Evolutionary conservation across 2,113 vertebrate genomes (phyloP), one percentile per base, ranked within the genome.

Genomic region (Talpa occidentalis): DNA sequence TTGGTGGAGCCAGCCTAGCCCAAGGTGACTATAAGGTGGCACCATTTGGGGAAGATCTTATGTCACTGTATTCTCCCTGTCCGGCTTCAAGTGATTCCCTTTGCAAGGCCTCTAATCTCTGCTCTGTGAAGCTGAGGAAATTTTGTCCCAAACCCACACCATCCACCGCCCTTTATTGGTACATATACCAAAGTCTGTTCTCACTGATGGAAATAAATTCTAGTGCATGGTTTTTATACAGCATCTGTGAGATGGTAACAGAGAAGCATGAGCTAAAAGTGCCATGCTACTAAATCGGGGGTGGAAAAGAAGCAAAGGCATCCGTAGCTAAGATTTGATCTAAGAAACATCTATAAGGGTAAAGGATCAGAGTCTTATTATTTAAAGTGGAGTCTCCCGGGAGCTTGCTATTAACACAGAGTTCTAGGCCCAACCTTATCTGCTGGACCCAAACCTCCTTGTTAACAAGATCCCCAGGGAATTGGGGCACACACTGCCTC

Each of bases 121-220:
- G 30, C 24, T 78, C 26, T 2, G 9, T 0, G 0, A 74, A 67
- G 69, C 10, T 2, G 0, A 19, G 4, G 84, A 40, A 7, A 14
- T 30, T 8, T 9, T 42, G 35, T 12, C 81, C 35, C 5, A 35
- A 40, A 47, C 21, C 9, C 4, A 4, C 8, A 16, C 8, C 9
- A 17, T 16, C 37, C 37, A 40, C 19, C 37, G 21, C 32, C 47
- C 40, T 66, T 22, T n/a, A 67, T 35, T 66, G 2, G 21, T 30
- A 5, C 24, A 2, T 37, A 28, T 21, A 37, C 40, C 10, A 15
- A 59, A 26, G 28, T 22, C 15, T 64, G 44, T 56, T 56, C 74
- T 92, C 35, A 49, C 22, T 35, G n/a, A 77, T 35, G n/a, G 40
- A 54, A 81, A 54, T 49, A 12, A n/a, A 49, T 62, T 79, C 88